These are phyloP conservation scores for Stegodyphus dumicola DNA, from an alignment of 1,140 invertebrate genomes.

Conservation along the genomic window DNA sequence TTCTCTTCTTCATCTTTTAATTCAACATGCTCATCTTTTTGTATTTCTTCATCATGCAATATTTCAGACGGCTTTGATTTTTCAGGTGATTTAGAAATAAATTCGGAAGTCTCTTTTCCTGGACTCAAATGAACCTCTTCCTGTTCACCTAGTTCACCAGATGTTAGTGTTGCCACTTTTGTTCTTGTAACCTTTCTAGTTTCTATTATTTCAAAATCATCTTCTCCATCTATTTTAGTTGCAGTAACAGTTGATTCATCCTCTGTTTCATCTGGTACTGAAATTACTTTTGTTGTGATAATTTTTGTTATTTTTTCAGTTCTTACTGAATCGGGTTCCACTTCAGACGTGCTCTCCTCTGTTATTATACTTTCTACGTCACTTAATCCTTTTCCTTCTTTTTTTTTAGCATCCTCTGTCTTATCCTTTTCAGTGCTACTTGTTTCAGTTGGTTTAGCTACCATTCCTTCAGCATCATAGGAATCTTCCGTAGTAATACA, in stretches of 20 bases:
- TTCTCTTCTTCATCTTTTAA: neutral
- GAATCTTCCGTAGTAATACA: neutral
- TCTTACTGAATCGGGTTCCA: neutral
- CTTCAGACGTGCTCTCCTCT: neutral
- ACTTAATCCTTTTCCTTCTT: neutral
- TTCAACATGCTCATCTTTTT: neutral
- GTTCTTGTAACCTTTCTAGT: neutral
- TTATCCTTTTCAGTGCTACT: neutral
- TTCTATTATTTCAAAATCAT: neutral
- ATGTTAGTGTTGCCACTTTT: neutral
- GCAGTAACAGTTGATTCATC: slow-evolving; percentile 5
- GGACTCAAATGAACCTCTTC: no score
- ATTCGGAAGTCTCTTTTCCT: no score
- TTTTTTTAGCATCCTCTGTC: neutral
- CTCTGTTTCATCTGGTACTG: neutral
- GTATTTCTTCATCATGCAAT: neutral
- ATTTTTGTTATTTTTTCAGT: neutral
- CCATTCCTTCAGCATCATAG: neutral
- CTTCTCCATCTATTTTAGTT: slow-evolving; percentile 9
- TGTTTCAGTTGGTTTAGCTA: neutral
- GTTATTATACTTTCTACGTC: neutral
- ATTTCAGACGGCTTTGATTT: no score
- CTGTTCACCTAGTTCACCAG: neutral
- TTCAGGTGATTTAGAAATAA: no score
- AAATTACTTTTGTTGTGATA: neutral